Evolutionary conservation across 1,140 invertebrate genomes (phyloP), one percentile per base, ranked within the genome.

Genomic region (Eufriesea mexicana): DNA sequence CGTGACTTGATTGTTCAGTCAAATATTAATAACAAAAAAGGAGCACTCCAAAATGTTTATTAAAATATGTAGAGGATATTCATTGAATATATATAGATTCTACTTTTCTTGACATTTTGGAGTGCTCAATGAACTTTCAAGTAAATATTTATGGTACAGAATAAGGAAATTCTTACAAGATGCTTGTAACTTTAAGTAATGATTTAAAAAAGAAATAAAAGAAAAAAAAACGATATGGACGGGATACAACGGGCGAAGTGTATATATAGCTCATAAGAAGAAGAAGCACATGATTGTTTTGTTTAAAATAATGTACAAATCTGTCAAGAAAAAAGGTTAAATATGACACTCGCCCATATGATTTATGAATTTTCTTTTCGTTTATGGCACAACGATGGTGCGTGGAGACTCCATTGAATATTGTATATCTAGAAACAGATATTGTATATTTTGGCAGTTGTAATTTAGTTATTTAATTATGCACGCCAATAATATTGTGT

Each of bases 141-240:
- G n/a, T 62, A 9, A 68, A 55, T 14, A 18, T 7, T 2, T 61
- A 70, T 23, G 16, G 28, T 64, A 61, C n/a, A 74, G n/a, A 20
- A 74, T 0, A 23, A 55, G 10, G 4, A 16, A 28, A 54, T 62
- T 54, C 35, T 78, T 83, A 67, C 10, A 62, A 54, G 47, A 28
- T 54, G 35, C 28, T 68, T 57, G 25, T 59, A 35, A 61, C n/a
- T 49, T 86, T 45, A 78, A 86, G 73, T 16, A 28, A 61, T 70
- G 68, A 49, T 88, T 35, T 35, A 35, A 35, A 35, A 35, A 35
- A 35, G 35, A 35, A 35, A 35, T 2, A 35, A 35, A 35, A 4
- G 4, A 4, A 82, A 81, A 88, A 88, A 84, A n/a, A n/a, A n/a
- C n/a, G n/a, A n/a, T n/a, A 82, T 88, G 86, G 86, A 88, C 86